These are phyloP conservation scores for Zophobas atratus DNA, from an alignment of 1,140 invertebrate species.

Conservation along the genomic window DNA sequence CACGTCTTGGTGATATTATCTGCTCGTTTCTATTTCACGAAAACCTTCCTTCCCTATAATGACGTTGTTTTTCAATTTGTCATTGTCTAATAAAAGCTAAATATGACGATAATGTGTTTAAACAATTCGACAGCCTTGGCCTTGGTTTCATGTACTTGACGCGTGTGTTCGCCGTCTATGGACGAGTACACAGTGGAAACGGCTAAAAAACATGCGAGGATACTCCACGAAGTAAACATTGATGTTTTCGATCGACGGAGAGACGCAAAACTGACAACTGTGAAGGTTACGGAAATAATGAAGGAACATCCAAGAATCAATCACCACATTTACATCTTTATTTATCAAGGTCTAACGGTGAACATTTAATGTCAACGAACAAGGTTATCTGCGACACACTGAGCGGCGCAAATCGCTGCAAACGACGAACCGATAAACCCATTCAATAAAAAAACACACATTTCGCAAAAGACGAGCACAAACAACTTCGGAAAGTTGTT, in stretches of 20 bases:
- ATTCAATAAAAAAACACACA: no score
- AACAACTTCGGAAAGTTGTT: no score
- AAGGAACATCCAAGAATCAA: constrained; percentile 59
- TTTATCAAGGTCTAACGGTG: constrained; percentile 58
- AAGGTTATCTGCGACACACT: constrained; percentile 50
- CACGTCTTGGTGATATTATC: constrained; percentile 76
- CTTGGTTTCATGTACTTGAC: constrained; percentile 50
- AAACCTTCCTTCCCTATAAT: constrained; percentile 34
- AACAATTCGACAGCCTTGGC: constrained; percentile 50
- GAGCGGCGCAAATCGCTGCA: no score
- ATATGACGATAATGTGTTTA: constrained; percentile 51
- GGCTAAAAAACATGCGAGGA: constrained; percentile 5
- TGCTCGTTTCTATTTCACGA: constrained; percentile 54
- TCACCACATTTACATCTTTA: constrained; percentile 57
- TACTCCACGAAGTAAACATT: constrained; percentile 14
- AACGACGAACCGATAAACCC: no score
- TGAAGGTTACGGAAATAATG: constrained; percentile 42
- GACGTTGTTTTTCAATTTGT: constrained; percentile 49
- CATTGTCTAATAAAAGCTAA: constrained; percentile 49
- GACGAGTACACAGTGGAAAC: background rate
- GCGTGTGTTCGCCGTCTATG: constrained; percentile 41
- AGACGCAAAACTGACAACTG: constrained; percentile 29
- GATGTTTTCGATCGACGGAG: background rate
- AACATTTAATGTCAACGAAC: constrained; percentile 62
- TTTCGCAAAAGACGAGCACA: no score